A percentile compares a stretch with the other conserved stretches of the same genome.
Evolutionary conservation across 2,888 invertebrate species (phyloP).

Genomic region (Epicampocera succincta): DNA sequence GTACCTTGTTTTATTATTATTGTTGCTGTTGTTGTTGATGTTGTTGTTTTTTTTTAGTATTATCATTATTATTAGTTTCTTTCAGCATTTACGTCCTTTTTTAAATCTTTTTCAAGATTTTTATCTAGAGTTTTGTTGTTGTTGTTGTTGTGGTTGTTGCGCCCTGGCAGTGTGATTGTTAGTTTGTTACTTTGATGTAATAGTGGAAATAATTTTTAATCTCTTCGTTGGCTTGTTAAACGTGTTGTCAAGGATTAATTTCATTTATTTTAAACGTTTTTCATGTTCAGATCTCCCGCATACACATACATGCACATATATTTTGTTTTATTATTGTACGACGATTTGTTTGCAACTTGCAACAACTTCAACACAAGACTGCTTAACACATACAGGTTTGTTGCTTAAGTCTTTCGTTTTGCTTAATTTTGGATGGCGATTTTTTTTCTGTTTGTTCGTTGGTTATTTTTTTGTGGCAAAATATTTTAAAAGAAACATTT

Average conservation of each 20-base stretch:
- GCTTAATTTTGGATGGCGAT: conserved; percentile 56
- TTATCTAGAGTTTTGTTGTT: conserved; percentile 28
- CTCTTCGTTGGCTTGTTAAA: conserved; percentile 59
- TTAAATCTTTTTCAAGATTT: conserved; percentile 53
- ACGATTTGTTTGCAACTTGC: conserved; percentile 32
- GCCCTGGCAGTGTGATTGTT: conserved; percentile 27
- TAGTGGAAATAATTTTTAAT: conserved; percentile 66
- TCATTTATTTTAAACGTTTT: conserved; percentile 77
- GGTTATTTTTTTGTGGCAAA: conserved; percentile 13
- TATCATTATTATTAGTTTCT: neutral
- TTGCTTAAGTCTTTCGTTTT: conserved; percentile 66
- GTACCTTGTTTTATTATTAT: conserved; percentile 26
- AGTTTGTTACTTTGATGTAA: conserved; percentile 64
- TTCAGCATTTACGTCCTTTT: conserved; percentile 51
- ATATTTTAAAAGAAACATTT: conserved; percentile 53
- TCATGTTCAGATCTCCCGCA: conserved; percentile 76
- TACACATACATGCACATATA: conserved; percentile 66
- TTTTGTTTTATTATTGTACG: neutral
- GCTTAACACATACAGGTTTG: conserved; percentile 64
- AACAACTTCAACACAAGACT: conserved; percentile 33
- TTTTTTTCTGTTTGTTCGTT: neutral
- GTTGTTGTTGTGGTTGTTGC: conserved; percentile 8
- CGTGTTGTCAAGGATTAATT: conserved; percentile 80
- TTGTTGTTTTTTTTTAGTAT: no score
- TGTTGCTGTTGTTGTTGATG: neutral